Base-by-base conservation (phyloP, 2,797 vertebrate species). In the Chiloscyllium punctatum region DNA sequence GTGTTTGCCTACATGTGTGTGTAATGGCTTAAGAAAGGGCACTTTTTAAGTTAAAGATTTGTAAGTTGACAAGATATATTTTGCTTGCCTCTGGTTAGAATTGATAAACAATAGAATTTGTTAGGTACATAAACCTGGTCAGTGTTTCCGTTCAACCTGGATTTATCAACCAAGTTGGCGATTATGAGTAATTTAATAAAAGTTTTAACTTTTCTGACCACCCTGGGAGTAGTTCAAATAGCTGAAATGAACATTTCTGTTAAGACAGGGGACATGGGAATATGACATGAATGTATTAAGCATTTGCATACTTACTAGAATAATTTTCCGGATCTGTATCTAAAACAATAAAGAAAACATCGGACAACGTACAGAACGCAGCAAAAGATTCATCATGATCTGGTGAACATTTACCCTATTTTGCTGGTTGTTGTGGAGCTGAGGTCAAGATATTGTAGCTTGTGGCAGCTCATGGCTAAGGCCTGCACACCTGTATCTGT, bases 351-450 rank as follows among this genome's bases (percentile, higher is more conserved):
- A 69, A n/a, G 66, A 92, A 33, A 90, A 57, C 37, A 69, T 13
- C 4, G 62, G 21, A 30, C 25, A 51, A 48, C 21, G 48, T 84
- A 84, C 2, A 25, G 21, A 8, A 9, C 82, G 25, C 37, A 84
- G 79, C 82, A 42, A 42, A 42, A 69, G 23, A 25, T n/a, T 69
- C 62, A 42, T 42, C n/a, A 48, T 91, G 33, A 18, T 53, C 88
- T 94, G 8, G 48, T 74, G 27, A 57, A 6, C 42, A 37, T 94
- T 95, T 97, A 97, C 97, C 97, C 96, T 96, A 96, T 97, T 96
- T 97, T 97, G 94, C 96, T 97, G 96, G 96, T 96, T 96, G 96
- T 94, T 94, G 96, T 97, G 87, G 97, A 98, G 96, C 97, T 98
- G 84, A 97, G 97, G 96, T 97, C 97, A 87, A 97, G 95, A 96